Evolutionary conservation across 2,888 invertebrate genomes (phyloP), one percentile per base, ranked within the genome.

Genomic region (Bedellia somnulentella): DNA sequence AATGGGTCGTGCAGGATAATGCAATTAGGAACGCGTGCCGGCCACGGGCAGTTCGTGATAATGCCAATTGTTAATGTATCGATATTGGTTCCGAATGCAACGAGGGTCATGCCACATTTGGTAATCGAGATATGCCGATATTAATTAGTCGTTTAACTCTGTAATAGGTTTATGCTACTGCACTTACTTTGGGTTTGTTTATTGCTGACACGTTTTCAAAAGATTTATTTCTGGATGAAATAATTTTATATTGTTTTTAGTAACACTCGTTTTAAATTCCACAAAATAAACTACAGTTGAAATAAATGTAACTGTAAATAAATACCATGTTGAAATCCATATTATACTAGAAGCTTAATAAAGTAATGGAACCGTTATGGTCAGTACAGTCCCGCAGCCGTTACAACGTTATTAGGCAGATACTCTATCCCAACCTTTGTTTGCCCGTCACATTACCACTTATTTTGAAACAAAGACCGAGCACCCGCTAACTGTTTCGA

Each of bases 51-150:
- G 55, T 61, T 57, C 49, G n/a, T 62, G 50, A 66, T 66, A 61
- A 67, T 66, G 44, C 59, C 66, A 49, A 59, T 58, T 51, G 58
- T 56, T 57, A 62, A 68, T 68, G 59, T 55, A 57, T 55, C 45
- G 58, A 56, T 38, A 53, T 49, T 46, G 50, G 46, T 47, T 45
- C 37, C 41, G 48, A 39, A 42, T 49, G 54, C 59, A 54, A 66
- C 60, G 49, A 48, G 53, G 54, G 55, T 58, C 43, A 49, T 64
- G 57, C 46, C 51, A 52, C 45, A 38, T 47, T 47, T 34, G 42
- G 54, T 52, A 68, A 64, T 68, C 61, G 60, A 55, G 42, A 52
- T 52, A 47, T 44, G 47, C 47, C 48, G 56, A 56, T 53, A 62
- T 68, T 61, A 61, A 71, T 68, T 63, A 53, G 45, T 39, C 49